Evolutionary conservation across 2,797 vertebrate species (phyloP).

Genomic region (Spondyliosoma cantharus): DNA sequence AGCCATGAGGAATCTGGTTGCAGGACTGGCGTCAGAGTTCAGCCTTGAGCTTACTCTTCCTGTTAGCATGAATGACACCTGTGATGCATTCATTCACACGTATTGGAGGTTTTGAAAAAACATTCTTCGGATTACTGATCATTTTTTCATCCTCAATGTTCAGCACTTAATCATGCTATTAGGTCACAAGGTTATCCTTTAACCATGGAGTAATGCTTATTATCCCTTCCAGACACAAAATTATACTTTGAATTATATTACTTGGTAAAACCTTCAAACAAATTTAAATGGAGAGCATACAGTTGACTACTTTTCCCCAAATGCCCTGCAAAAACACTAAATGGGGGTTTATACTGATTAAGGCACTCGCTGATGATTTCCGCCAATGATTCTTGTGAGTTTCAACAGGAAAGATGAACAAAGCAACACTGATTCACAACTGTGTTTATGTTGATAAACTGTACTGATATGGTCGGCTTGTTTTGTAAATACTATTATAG

Average conservation of each 20-base stretch:
- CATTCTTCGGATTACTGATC: not conserved
- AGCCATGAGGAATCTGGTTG: conserved; percentile 32
- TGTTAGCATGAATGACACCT: not conserved
- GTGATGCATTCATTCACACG: conserved; percentile 1
- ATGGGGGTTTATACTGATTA: not conserved
- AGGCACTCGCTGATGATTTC: not conserved
- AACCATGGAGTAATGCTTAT: not conserved
- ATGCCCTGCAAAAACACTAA: not conserved
- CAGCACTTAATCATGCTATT: not conserved
- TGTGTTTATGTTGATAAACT: not conserved
- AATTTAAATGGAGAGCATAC: not conserved
- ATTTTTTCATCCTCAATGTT: not conserved
- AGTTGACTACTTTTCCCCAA: not conserved
- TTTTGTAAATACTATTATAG: not conserved
- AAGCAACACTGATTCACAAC: not conserved
- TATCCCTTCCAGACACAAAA: not conserved
- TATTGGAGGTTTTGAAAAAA: not conserved
- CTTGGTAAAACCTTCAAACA: not conserved
- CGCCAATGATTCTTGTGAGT: not conserved
- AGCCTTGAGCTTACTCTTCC: conserved; percentile 20
- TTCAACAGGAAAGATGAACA: not conserved
- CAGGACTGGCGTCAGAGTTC: conserved; percentile 22
- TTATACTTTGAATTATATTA: not conserved
- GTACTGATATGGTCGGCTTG: not conserved
- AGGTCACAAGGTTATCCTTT: conserved; percentile 26